A percentile compares a stretch with the other conserved stretches of the same genome.
phyloP scores from a whole-genome alignment of 1,140 invertebrate species.

The Eriosoma lanigerum region DNA sequence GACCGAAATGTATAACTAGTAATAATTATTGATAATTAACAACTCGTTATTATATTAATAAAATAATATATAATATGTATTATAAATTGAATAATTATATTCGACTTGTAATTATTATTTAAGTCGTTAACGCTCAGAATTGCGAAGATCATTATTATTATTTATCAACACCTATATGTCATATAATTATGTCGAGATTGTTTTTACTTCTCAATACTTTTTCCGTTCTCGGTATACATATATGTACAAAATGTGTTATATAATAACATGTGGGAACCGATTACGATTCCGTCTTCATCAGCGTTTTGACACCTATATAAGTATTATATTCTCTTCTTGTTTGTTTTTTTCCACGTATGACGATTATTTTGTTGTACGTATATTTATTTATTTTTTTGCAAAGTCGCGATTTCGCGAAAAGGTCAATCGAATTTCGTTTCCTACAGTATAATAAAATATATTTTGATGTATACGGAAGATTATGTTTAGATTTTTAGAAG shows the following conservation, averaged over 20 bases:
- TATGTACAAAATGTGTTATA: too few species aligned
- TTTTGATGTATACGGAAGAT: too few species aligned
- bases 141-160: too few species aligned
- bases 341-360: neutral
- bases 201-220: neutral
- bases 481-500: neutral
- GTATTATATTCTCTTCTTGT: neutral
- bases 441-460: neutral
- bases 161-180: neutral
- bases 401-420: neutral
- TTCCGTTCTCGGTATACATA: conserved; percentile 13
- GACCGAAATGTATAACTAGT: too few species aligned
- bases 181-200: neutral
- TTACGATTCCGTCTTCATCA: conserved; percentile 26
- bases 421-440: neutral
- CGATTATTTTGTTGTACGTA: neutral
- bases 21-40: too few species aligned
- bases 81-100: too few species aligned
- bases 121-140: too few species aligned
- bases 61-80: too few species aligned
- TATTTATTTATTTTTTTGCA: neutral
- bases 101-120: too few species aligned
- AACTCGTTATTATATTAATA: too few species aligned
- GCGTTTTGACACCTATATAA: conserved; percentile 39
- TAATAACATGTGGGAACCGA: conserved; percentile 35